Evolutionary conservation across 2,113 vertebrate genomes (phyloP), one percentile per base, ranked within the genome.

Genomic region (Phoxinus phoxinus): DNA sequence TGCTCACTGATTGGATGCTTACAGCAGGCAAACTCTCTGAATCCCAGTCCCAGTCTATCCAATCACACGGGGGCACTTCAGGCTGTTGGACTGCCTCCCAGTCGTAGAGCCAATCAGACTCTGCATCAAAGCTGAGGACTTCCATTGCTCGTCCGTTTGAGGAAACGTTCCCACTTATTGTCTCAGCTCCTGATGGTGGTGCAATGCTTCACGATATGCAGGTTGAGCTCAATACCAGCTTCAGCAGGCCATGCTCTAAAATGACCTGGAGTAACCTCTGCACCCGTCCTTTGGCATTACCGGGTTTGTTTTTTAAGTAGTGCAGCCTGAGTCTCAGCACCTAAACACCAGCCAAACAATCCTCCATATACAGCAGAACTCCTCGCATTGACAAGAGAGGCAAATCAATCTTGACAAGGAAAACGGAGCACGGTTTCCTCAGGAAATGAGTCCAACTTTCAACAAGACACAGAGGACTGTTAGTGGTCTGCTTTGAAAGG

Each of bases 21-120:
- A 92, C 91, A 72, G 91, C 90, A 51, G 90, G 90, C 67, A 91
- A 48, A n/a, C 32, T 84, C 74, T 91, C 91, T 27, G 85, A 88
- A 56, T 89, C 87, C 88, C 87, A 87, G 75, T 90, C 88, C 86
- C 63, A 87, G 37, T 51, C n/a, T 25, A 51, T 77, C 87, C 86
- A 86, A 35, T 61, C 63, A 25, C 27, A 32, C 69, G 17, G 51
- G 4, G 17, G 35, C 3, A 23, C 35, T 44, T 87, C 81, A 13
- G 51, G 53, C 17, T 84, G 69, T 53, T 41, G 65, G 30, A 87
- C 32, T 1, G 44, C 30, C 77, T 90, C 89, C 87, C 88, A 83
- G 59, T 89, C 86, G 3, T 69, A 84, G 30, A 84, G 59, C 59
- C 58, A 59, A 65, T 88, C 85, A 15, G 3, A 25, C 35, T 88